These are phyloP conservation scores for Fukomys damarensis DNA, from an alignment of 2,113 vertebrate species.

Conservation along the genomic window DNA sequence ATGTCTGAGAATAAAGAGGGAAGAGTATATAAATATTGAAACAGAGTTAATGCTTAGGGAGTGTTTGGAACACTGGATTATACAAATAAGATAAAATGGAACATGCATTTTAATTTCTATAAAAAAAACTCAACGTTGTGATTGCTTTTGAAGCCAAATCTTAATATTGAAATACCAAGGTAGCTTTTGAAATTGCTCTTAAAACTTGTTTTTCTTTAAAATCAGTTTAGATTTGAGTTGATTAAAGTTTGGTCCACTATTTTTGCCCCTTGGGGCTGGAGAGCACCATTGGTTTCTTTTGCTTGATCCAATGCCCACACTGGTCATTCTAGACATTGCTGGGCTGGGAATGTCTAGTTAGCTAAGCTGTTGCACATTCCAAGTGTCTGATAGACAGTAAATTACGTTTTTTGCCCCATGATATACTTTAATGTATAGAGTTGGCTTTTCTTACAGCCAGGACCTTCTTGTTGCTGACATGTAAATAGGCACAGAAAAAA, in stretches of 20 bases:
- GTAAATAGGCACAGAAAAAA: neutral
- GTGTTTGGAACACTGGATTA: neutral
- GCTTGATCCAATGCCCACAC: neutral
- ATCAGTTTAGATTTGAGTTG: slow-evolving; percentile 21
- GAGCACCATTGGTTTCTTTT: neutral
- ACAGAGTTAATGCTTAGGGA: neutral
- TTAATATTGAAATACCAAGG: neutral
- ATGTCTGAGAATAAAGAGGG: neutral
- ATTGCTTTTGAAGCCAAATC: slow-evolving; percentile 38
- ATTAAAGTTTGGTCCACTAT: neutral
- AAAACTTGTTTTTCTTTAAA: slow-evolving; percentile 28
- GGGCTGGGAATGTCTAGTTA: slow-evolving; percentile 40
- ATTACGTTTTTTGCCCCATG: neutral
- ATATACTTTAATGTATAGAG: neutral
- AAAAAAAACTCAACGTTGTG: neutral
- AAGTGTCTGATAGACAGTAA: slow-evolving; percentile 23
- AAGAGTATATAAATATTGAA: neutral
- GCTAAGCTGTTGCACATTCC: neutral
- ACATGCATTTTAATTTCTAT: neutral
- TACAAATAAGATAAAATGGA: neutral
- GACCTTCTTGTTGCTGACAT: neutral
- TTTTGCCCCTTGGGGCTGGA: neutral
- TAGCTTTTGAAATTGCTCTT: slow-evolving; percentile 49
- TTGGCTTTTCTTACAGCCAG: neutral
- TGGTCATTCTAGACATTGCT: slow-evolving; percentile 47